Evolutionary conservation across 2,113 vertebrate species (phyloP).

Genomic region (Callospermophilus lateralis): DNA sequence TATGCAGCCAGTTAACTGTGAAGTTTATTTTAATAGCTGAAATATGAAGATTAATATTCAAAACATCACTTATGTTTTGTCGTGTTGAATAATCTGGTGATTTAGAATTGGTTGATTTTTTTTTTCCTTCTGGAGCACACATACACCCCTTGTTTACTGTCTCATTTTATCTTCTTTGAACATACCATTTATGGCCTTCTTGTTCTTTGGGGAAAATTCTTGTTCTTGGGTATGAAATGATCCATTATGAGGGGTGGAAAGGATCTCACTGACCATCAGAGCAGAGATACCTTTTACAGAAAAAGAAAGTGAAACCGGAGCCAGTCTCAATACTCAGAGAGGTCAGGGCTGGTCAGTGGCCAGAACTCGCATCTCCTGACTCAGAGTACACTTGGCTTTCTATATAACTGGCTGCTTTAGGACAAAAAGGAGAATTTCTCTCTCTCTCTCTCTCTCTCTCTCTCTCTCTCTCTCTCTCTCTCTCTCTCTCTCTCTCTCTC

Average conservation of each 20-base stretch:
- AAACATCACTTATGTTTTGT: background rate
- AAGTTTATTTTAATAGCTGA: conserved; percentile 29
- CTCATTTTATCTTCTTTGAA: conserved; percentile 23
- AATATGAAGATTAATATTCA: conserved; percentile 24
- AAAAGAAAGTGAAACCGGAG: background rate
- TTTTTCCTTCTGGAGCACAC: background rate
- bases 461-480: conserved; percentile 37
- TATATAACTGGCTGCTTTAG: background rate
- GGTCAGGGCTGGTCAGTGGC: background rate
- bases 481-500: background rate
- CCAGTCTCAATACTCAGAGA: background rate
- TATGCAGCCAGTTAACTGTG: background rate
- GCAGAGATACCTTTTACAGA: background rate
- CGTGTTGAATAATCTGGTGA: background rate
- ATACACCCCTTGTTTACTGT: background rate
- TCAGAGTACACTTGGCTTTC: background rate
- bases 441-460: conserved; percentile 45
- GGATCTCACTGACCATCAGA: background rate
- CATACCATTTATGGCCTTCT: background rate
- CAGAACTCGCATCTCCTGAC: background rate
- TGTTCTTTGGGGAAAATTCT: background rate
- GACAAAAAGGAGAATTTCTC: background rate
- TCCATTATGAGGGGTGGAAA: background rate
- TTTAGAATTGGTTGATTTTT: background rate
- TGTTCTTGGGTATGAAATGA: conserved; percentile 35